Evolutionary conservation across 2,113 vertebrate genomes (phyloP), one percentile per base, ranked within the genome.

Genomic region (Rattus norvegicus): DNA sequence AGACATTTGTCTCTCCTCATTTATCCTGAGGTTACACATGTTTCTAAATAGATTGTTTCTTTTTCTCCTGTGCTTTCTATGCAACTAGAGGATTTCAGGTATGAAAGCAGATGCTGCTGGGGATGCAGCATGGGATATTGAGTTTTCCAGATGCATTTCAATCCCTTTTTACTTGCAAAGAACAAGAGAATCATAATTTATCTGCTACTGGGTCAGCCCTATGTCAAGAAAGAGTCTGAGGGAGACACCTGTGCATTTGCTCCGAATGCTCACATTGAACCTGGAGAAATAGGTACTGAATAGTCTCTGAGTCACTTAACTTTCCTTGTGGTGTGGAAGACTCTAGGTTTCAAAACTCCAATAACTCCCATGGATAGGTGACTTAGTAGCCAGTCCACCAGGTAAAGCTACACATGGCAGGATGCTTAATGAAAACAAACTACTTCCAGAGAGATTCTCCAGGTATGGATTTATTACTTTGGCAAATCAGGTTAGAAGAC

Each of bases 241-340:
- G 1, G 6, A 59, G 26, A 0, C 59, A 8, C 9, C n/a, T 43
- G 9, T 24, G 9, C 16, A 14, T 4, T 79, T 20, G 2, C 43
- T 73, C 9, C 52, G 43, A 26, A 4, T 65, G 20, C 2, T 65
- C 36, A 65, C 12, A 52, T 22, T 33, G 10, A 63, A 63, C 0
- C 67, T 73, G 26, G 52, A 8, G 19, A 54, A 20, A 43, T 39
- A 19, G 1, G 26, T 43, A 0, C 33, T 54, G 2, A 47, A 14
- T 4, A 22, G 9, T 56, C 24, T 56, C 0, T 39, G 28, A 63
- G 12, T 85, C 16, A 33, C 2, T 52, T 65, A 26, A 28, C 20
- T 61, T 36, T 81, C 30, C 39, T 59, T 49, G 39, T 85, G 39
- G 17, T 83, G 10, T 72, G 33, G 12, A 4, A 65, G 12, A 69